Percentiles rank a stretch among this genome's conserved stretches.
These are phyloP conservation scores for Penaeus indicus DNA, from an alignment of 1,140 invertebrate genomes.

Conservation along the genomic window DNA sequence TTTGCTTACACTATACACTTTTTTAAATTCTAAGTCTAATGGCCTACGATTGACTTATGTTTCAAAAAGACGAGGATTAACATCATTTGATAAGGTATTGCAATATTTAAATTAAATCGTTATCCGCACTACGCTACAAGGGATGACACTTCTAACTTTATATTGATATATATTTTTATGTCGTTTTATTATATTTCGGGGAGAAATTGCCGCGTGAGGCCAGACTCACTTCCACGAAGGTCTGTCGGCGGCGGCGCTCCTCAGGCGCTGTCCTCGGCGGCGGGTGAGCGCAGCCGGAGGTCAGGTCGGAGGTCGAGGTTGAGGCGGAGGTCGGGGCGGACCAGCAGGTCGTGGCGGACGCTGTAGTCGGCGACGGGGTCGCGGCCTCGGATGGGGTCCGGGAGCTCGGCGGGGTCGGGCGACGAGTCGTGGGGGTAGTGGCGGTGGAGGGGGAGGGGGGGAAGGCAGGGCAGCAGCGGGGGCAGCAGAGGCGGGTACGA, in stretches of 20 bases:
- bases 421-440: constrained; percentile 60
- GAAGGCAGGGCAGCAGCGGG: constrained; percentile 59
- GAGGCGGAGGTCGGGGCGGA: constrained; percentile 56
- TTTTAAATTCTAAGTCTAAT: too few relatives aligned
- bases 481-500: constrained; percentile 63
- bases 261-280: constrained; percentile 61
- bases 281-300: constrained; percentile 57
- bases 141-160: too few relatives aligned
- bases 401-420: constrained; percentile 41
- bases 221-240: background rate
- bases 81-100: too few relatives aligned
- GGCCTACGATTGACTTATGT: too few relatives aligned
- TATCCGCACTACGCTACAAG: too few relatives aligned
- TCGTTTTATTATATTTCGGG: too few relatives aligned
- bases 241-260: background rate
- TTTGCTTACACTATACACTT: too few relatives aligned
- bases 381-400: constrained; percentile 31
- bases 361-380: constrained; percentile 56
- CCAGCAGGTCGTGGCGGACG: constrained; percentile 57
- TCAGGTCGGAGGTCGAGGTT: constrained; percentile 59
- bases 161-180: too few relatives aligned
- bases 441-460: constrained; percentile 56
- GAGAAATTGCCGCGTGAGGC: background rate
- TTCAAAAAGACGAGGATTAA: too few relatives aligned
- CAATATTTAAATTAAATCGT: too few relatives aligned